Conservation (phyloP, 2,888 invertebrate species). For the Melikaiella ostensackeni region DNA sequence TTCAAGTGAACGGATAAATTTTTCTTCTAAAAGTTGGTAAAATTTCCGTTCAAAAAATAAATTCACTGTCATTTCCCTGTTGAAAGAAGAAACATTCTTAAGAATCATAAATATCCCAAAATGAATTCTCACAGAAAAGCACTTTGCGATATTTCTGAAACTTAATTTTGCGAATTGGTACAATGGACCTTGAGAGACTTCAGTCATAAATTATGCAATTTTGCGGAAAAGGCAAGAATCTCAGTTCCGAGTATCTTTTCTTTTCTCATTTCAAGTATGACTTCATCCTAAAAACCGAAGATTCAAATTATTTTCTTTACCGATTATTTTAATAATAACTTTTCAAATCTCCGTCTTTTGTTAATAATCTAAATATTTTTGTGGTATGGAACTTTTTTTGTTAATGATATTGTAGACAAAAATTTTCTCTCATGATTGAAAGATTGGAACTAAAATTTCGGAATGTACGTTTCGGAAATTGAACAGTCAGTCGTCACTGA, state of each 20-base stretch:
- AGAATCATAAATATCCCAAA: constrained; percentile 6
- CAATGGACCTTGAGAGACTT: neutral
- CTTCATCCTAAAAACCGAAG: neutral
- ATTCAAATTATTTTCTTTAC: neutral
- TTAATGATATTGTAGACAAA: neutral
- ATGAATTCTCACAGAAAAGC: neutral
- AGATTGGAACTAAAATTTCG: neutral
- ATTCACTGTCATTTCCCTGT: too few species aligned
- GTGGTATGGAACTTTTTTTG: neutral
- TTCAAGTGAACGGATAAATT: too few species aligned
- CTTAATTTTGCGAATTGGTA: neutral
- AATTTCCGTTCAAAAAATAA: too few species aligned
- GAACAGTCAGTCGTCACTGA: neutral
- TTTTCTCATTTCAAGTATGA: neutral
- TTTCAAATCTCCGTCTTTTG: too few species aligned
- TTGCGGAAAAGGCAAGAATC: neutral
- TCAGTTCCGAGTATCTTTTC: neutral
- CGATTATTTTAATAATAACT: neutral
- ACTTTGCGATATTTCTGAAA: neutral
- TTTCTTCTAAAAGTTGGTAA: too few species aligned
- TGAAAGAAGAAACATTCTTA: too few species aligned
- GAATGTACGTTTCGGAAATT: neutral
- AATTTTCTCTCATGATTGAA: neutral
- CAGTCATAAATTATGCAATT: constrained; percentile 1
- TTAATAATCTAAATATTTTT: too few species aligned